These are phyloP conservation scores for Drosophila teissieri DNA, from an alignment of 1,140 invertebrate genomes.

Conservation along the genomic window DNA sequence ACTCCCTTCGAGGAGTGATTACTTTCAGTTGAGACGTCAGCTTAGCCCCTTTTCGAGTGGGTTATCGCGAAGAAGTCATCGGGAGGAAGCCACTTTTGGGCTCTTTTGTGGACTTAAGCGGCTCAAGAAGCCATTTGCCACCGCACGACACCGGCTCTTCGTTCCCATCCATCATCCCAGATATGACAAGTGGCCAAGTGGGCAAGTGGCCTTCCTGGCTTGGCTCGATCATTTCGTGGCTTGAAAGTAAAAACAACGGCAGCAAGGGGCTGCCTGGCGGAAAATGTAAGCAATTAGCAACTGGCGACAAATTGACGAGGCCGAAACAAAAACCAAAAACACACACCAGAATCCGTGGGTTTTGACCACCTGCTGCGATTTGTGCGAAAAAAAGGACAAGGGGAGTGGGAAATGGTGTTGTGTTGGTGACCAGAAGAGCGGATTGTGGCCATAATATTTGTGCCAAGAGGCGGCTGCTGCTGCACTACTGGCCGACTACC, in stretches of 20 bases:
- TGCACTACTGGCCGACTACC: slow-evolving; percentile 28
- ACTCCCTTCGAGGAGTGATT: slow-evolving; percentile 1
- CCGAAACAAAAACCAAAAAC: slow-evolving; percentile 41
- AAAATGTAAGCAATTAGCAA: slow-evolving; percentile 70
- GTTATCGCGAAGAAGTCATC: slow-evolving; percentile 31
- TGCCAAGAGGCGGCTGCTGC: slow-evolving; percentile 28
- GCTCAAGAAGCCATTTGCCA: slow-evolving; percentile 45
- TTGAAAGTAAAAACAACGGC: slow-evolving; percentile 23
- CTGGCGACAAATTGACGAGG: slow-evolving; percentile 77
- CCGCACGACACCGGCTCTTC: slow-evolving; percentile 16
- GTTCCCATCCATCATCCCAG: slow-evolving; percentile 42
- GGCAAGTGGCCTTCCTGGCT: slow-evolving; percentile 18
- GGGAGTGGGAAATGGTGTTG: slow-evolving; percentile 22
- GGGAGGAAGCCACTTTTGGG: slow-evolving; percentile 28
- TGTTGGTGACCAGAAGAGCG: slow-evolving; percentile 37
- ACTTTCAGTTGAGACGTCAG: slow-evolving; percentile 26
- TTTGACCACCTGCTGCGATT: slow-evolving; percentile 66
- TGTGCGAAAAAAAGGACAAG: slow-evolving; percentile 61
- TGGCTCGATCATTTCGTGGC: slow-evolving; percentile 34
- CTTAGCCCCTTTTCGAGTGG: slow-evolving; percentile 19
- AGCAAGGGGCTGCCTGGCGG: slow-evolving; percentile 1
- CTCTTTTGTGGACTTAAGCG: slow-evolving; percentile 38
- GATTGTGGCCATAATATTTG: slow-evolving; percentile 80
- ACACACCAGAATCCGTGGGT: slow-evolving; percentile 21
- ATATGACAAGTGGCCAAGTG: slow-evolving; percentile 31